phyloP scores from a whole-genome alignment of 2,113 vertebrate species.

The Anser cygnoides region DNA sequence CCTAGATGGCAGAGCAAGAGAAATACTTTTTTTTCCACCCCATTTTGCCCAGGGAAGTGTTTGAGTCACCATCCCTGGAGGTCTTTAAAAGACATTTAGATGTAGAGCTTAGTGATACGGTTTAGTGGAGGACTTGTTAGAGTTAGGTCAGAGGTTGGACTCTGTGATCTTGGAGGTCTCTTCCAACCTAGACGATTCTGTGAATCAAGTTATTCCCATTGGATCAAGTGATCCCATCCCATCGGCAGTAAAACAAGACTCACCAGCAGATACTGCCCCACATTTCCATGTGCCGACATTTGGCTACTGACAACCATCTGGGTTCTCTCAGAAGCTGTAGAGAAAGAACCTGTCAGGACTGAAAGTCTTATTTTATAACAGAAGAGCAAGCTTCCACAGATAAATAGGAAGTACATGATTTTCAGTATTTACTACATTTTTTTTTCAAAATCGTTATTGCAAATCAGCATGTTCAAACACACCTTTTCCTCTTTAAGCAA shows the following conservation, averaged over 20 bases:
- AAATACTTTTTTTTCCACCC: not conserved
- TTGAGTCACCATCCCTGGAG: too few relatives aligned
- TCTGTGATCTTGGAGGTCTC: too few relatives aligned
- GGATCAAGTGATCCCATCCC: not conserved
- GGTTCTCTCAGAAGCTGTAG: not conserved
- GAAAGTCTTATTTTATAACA: not conserved
- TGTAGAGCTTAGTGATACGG: too few relatives aligned
- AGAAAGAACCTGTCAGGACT: not conserved
- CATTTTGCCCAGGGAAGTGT: too few relatives aligned
- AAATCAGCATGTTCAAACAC: not conserved
- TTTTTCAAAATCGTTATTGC: not conserved
- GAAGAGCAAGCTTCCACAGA: not conserved
- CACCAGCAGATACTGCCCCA: not conserved
- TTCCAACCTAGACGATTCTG: too few relatives aligned
- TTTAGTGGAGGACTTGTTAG: too few relatives aligned
- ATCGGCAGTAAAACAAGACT: not conserved
- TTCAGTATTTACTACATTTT: not conserved
- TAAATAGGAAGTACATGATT: not conserved
- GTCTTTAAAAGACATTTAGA: too few relatives aligned
- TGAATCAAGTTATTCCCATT: not conserved
- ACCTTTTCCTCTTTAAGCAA: not conserved
- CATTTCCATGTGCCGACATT: fast-evolving
- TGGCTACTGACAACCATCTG: not conserved
- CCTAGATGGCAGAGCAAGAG: fast-evolving
- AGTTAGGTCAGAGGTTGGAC: too few relatives aligned